Percentiles rank a stretch among this genome's conserved stretches.
Evolutionary conservation across 2,797 vertebrate genomes (phyloP).

Genomic region (Melanogrammus aeglefinus): DNA sequence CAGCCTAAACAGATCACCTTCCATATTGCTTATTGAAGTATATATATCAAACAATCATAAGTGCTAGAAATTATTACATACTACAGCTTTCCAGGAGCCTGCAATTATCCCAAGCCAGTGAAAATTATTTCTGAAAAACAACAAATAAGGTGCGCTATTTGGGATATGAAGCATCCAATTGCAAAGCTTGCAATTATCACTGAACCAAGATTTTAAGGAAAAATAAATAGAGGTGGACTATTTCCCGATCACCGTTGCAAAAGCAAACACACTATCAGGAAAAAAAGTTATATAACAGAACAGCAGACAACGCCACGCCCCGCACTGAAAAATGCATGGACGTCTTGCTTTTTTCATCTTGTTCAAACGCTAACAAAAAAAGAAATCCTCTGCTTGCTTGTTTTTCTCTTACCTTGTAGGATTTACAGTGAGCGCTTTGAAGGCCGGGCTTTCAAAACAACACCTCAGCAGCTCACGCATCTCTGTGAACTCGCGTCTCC

Average conservation of each 20-base stretch:
- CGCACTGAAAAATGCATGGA: conserved; percentile 2
- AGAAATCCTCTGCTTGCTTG: conserved; percentile 8
- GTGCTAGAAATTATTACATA: no score
- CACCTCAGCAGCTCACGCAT: conserved; percentile 11
- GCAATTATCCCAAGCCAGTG: not conserved
- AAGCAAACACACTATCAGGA: not conserved
- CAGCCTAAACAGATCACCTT: no score
- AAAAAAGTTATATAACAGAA: not conserved
- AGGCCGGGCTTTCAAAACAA: conserved; percentile 37
- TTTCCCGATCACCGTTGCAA: not conserved
- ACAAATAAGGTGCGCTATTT: not conserved
- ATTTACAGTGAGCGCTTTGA: conserved; percentile 23
- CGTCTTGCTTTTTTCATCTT: not conserved
- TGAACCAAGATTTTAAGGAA: not conserved
- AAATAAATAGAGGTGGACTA: not conserved
- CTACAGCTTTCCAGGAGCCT: not conserved
- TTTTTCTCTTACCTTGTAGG: conserved; percentile 15
- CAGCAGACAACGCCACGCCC: not conserved
- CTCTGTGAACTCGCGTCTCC: conserved; percentile 33
- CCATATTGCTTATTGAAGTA: no score
- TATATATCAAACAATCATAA: no score
- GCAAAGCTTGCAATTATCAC: no score
- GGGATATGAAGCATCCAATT: no score
- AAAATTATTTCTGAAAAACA: not conserved
- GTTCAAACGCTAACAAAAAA: conserved; percentile 2